Base-by-base conservation (phyloP, 2,797 vertebrate species). In the Silurus lanzhouensis region DNA sequence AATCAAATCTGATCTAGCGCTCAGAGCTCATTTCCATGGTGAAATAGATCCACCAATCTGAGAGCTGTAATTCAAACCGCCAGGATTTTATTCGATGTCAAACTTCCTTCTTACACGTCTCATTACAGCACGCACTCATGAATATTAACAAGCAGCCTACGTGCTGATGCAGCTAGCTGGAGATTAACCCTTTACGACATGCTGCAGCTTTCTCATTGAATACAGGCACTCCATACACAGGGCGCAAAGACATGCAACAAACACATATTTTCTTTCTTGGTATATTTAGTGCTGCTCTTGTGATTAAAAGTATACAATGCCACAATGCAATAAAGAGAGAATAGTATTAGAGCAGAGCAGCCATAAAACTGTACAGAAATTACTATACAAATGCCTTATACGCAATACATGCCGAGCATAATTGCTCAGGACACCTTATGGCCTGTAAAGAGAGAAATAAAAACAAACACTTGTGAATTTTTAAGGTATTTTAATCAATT, bases 41-140 rank as follows among this genome's bases (percentile, higher is more conserved):
- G 93, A 94, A 94, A 93, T 87, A 91, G 90, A 87, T 89, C 77
- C 89, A 90, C 87, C 91, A 92, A 94, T 91, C 91, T 91, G 93
- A 92, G 48, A 86, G 88, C 85, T 83, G 83, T 82, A 87, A 83
- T 86, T 88, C 90, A 85, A n/a, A 63, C 87, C 88, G 72, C 89
- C 87, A 68, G 85, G 71, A 87, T 90, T 88, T 91, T 90, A 92
- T 85, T 91, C 91, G 91, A 90, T 91, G 90, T 93, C 92, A 92
- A 89, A 89, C 84, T 10, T 89, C 91, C 92, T 91, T 90, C 90
- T 88, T 90, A 93, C 86, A 88, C 85, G 90, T 92, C 91, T 93
- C 93, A 94, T 94, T 93, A 94, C 82, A 93, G 91, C 90, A 70
- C 91, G 86, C 87, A 85, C 92, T 95, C 94, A 95, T 95, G 94